Evolutionary conservation across 2,113 vertebrate species (phyloP).

Genomic region (Fulica atra): DNA sequence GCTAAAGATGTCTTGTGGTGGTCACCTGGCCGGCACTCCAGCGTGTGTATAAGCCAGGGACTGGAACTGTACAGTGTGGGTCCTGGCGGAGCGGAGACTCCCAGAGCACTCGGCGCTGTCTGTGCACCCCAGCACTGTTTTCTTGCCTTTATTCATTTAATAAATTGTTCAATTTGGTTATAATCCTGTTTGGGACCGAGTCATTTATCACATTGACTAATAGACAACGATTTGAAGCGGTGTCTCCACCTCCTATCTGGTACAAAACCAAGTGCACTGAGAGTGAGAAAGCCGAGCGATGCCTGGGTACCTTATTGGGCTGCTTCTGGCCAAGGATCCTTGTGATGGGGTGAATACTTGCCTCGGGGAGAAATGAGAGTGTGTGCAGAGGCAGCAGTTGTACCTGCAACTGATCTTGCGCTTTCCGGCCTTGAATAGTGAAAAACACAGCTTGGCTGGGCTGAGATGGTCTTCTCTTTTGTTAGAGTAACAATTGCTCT

Average conservation of each 20-base stretch:
- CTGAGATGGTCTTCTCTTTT: background rate
- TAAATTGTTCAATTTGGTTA: too few relatives aligned
- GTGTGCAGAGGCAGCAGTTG: rapidly evolving
- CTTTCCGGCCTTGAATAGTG: background rate
- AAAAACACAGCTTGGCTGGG: background rate
- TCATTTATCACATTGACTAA: too few relatives aligned
- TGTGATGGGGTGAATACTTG: too few relatives aligned
- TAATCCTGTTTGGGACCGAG: too few relatives aligned
- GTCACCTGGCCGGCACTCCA: too few relatives aligned
- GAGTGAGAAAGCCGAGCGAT: background rate
- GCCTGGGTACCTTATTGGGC: background rate
- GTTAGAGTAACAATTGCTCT: background rate
- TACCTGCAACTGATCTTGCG: background rate
- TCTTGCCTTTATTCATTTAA: too few relatives aligned
- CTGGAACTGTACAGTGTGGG: too few relatives aligned
- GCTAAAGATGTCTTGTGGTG: too few relatives aligned
- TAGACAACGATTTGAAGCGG: rapidly evolving
- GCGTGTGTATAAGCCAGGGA: too few relatives aligned
- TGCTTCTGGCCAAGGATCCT: background rate
- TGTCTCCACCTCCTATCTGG: background rate
- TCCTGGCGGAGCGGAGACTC: too few relatives aligned
- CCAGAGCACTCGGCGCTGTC: too few relatives aligned
- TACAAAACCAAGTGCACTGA: background rate
- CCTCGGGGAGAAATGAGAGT: rapidly evolving
- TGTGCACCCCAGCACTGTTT: too few relatives aligned